These are phyloP conservation scores for Hypercompe scribonia DNA, from an alignment of 2,888 invertebrate species.

Conservation along the genomic window DNA sequence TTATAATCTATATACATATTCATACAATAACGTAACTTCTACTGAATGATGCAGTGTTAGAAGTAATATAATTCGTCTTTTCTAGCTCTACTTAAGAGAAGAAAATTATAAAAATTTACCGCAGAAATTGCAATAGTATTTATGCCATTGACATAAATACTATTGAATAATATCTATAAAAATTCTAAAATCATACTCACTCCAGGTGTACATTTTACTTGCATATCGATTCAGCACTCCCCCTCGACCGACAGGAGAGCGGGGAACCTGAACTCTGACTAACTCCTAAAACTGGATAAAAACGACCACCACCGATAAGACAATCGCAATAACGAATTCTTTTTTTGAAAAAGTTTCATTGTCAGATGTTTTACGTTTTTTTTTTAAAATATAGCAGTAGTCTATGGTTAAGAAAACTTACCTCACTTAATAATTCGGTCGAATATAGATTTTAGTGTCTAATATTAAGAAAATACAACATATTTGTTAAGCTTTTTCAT, in stretches of 20 bases:
- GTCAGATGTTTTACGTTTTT: not conserved
- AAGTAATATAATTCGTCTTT: too few relatives aligned
- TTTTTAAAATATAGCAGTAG: not conserved
- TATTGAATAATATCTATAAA: conserved; percentile 40
- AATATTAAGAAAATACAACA: too few relatives aligned
- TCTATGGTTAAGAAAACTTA: not conserved
- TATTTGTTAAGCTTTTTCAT: too few relatives aligned
- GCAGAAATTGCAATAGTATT: too few relatives aligned
- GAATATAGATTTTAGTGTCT: too few relatives aligned
- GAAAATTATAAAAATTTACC: not conserved
- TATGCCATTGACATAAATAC: too few relatives aligned
- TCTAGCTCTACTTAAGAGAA: too few relatives aligned
- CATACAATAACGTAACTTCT: too few relatives aligned
- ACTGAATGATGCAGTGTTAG: too few relatives aligned
- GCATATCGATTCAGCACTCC: conserved; percentile 81
- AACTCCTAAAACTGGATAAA: conserved; percentile 73
- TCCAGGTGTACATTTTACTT: conserved; percentile 73
- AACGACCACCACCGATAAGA: conserved; percentile 65
- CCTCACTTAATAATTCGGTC: too few relatives aligned
- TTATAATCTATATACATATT: too few relatives aligned
- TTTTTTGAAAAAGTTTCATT: conserved; percentile 10
- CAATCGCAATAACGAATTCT: conserved; percentile 36
- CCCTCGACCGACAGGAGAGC: conserved; percentile 59
- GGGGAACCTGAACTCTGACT: conserved; percentile 55
- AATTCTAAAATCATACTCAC: conserved; percentile 49